Base-by-base conservation (phyloP, 2,113 vertebrate species). In the Prunella fulvescens region DNA sequence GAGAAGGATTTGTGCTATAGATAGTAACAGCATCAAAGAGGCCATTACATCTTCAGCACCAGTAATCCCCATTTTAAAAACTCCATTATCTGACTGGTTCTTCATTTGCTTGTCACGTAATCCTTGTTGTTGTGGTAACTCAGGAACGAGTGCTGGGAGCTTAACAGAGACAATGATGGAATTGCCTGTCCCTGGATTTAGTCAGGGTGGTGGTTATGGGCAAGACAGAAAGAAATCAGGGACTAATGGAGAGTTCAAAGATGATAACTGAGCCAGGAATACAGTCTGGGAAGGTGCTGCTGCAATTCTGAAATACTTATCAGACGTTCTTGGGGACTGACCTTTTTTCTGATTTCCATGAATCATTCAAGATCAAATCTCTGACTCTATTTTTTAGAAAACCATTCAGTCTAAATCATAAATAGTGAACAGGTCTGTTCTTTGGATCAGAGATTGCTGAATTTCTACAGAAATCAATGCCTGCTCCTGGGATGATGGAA, bases 61-160 rank as follows among this genome's bases (percentile, higher is more conserved):
- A 92, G 69, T 96, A 97, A 96, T 94, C 80, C 88, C 85, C 91
- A 77, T 85, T 96, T 86, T 57, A 80, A 95, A 94, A 96, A 88
- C 90, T 92, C 94, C 89, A 95, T 97, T 97, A 95, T 95, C 96
- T 92, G 87, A 87, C 81, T 56, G 74, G 85, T 80, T 95, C 87
- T 96, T 91, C 91, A 79, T 97, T 94, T 95, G 86, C 70, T 92
- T 96, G 93, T 97, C 96, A 95, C 81, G 11, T 96, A 97, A 96
- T 94, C 92, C 87, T 66, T 86, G 85, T 65, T 81, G 90, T 95
- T 94, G 93, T 86, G 81, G 72, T 53, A 94, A 90, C 91, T 90
- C 73, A 51, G 85, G 91, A 95, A 67, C 0, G 15, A 84, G 82
- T 48, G 54, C 31, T 60, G 70, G 35, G 51, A 95, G 84, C 73